Conservation (phyloP, 2,888 invertebrate species). For the Falcaria lacertinaria region DNA sequence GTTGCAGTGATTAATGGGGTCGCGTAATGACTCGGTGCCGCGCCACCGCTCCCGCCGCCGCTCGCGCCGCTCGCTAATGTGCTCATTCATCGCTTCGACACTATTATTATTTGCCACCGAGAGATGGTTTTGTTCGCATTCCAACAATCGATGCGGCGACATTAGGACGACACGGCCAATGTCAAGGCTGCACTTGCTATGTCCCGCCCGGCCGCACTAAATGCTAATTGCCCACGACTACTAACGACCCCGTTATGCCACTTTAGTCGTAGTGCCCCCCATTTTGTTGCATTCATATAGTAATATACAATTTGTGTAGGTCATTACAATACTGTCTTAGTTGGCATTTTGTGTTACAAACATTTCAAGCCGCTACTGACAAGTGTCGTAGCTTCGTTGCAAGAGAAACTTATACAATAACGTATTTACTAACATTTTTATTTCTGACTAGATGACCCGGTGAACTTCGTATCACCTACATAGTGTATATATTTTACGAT, state of each 20-base stretch:
- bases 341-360: too few relatives aligned
- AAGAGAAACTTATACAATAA: too few relatives aligned
- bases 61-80: conserved; percentile 68
- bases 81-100: conserved; percentile 73
- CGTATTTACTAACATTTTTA: too few relatives aligned
- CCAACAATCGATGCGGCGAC: conserved; percentile 66
- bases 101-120: conserved; percentile 63
- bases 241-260: conserved; percentile 47
- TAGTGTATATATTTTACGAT: too few relatives aligned
- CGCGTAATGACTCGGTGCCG: conserved; percentile 74
- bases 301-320: too few relatives aligned
- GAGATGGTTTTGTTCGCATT: conserved; percentile 73
- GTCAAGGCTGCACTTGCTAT: conserved; percentile 76
- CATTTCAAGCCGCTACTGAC: too few relatives aligned
- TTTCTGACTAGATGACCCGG: too few relatives aligned
- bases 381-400: too few relatives aligned
- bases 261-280: conserved; percentile 13
- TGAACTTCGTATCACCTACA: too few relatives aligned
- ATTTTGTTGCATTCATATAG: conserved; percentile 1
- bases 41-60: conserved; percentile 33
- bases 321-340: too few relatives aligned
- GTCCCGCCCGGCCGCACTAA: conserved; percentile 46
- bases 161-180: conserved; percentile 66
- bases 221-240: conserved; percentile 52
- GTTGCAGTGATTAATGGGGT: conserved; percentile 80